Percentiles rank a stretch among this genome's conserved stretches.
These are phyloP conservation scores for Tyrophagus putrescentiae DNA, from an alignment of 1,140 invertebrate genomes.

Conservation along the genomic window DNA sequence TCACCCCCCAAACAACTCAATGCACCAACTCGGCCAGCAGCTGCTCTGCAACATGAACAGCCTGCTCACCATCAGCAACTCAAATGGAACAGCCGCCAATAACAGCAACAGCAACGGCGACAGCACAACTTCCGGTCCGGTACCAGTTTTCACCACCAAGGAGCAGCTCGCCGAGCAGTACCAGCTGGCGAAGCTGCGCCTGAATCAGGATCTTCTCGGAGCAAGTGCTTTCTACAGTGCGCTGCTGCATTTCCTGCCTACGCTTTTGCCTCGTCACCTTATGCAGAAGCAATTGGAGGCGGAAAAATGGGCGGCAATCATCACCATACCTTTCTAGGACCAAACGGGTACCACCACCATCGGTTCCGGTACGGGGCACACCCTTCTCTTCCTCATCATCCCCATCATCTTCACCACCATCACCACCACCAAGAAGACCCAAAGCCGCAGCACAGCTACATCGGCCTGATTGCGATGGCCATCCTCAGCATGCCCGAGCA, in stretches of 20 bases:
- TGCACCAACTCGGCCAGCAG: no score
- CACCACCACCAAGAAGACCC: constrained; percentile 26
- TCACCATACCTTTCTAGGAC: not conserved
- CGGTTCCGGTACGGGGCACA: no score
- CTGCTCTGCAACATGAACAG: not conserved
- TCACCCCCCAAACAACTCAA: no score
- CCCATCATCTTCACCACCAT: not conserved
- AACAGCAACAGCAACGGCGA: not conserved
- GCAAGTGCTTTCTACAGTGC: no score
- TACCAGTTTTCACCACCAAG: no score
- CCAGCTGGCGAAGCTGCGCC: not conserved
- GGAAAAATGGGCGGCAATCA: not conserved
- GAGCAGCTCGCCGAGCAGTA: not conserved
- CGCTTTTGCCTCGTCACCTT: not conserved
- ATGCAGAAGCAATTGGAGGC: not conserved
- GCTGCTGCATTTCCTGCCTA: no score
- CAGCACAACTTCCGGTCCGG: not conserved
- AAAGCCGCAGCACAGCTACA: constrained; percentile 46
- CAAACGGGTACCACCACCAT: no score
- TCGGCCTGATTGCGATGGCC: constrained; percentile 91
- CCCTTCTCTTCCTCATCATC: not conserved
- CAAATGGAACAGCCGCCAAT: not conserved
- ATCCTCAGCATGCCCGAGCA: constrained; percentile 82
- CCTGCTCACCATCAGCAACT: not conserved
- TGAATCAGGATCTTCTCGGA: no score